Conservation (phyloP, 2,113 vertebrate species). For the Baryphthengus martii region DNA sequence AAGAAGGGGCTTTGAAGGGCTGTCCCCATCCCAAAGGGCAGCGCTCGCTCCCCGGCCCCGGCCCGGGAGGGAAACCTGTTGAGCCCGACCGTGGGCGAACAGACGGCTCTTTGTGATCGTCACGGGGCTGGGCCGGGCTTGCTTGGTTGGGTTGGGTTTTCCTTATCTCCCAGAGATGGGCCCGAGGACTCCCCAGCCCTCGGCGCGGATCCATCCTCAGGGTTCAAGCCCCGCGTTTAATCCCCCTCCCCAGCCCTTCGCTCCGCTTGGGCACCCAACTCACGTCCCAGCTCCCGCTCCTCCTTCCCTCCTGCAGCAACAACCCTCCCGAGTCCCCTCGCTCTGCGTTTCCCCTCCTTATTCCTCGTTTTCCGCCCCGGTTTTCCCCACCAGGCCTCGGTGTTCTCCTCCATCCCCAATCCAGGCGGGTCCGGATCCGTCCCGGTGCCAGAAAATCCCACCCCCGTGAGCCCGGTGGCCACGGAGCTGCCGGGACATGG, state of each 20-base stretch:
- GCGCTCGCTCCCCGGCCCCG: background rate
- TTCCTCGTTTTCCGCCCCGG: background rate
- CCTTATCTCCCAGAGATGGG: background rate
- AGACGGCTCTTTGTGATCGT: background rate
- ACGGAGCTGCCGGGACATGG: background rate
- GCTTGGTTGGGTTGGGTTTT: too few relatives aligned
- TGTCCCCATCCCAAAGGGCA: background rate
- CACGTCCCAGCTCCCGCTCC: background rate
- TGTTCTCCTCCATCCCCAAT: background rate
- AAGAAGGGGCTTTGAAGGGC: too few relatives aligned
- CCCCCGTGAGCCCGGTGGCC: accelerated
- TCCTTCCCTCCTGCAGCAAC: background rate
- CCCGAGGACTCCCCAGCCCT: background rate
- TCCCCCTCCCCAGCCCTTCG: background rate
- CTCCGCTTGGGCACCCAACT: too few relatives aligned
- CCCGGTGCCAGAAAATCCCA: background rate
- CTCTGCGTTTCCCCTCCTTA: background rate
- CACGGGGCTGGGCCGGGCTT: background rate
- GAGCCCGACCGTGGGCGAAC: background rate
- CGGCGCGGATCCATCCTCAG: background rate
- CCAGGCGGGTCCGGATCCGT: background rate
- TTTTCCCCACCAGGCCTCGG: background rate
- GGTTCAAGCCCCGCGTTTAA: background rate
- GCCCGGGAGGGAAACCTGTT: background rate
- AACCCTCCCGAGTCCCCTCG: too few relatives aligned